Evolutionary conservation across 2,113 vertebrate species (phyloP), one percentile per base, ranked within the genome.

Genomic region (Physeter macrocephalus): DNA sequence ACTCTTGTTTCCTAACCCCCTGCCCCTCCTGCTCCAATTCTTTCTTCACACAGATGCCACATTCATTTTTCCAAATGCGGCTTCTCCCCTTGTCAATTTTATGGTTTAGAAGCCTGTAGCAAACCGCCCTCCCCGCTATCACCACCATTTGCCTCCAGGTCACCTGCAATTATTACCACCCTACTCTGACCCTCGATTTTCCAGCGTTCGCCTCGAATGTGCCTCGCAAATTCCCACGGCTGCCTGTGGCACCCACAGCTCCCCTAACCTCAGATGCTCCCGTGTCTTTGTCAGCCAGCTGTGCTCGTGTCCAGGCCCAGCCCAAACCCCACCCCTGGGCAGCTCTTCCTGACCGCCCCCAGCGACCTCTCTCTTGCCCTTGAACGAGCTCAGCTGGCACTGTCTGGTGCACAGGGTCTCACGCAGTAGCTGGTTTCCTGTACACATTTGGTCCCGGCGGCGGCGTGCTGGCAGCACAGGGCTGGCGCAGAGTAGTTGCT

Each of bases 361-460:
- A 14, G 62, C 1, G 69, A 36, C 64, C 12, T 46, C 49, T 72
- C 52, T 34, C 20, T 15, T 2, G 6, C 54, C 25, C 29, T 66
- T 12, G 8, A 67, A 8, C 0, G 2, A 31, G 57, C 21, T 69
- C 64, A 29, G 88, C 13, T 5, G 25, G 49, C 39, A 4, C 10
- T 0, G 52, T 46, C 36, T 1, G 39, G 49, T 7, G 67, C 13
- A 20, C 52, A 18, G 1, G 14, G 18, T 8, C 78, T 36, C 12
- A 0, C 0, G 20, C 41, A 29, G 67, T 1, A 0, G 9, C 29
- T 9, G 15, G 52, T 3, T 54, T 18, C 18, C 5, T 7, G 25
- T 0, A 0, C 0, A 6, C 0, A 3, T 18, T 10, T 14, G 67
- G 62, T 31, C 57, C 66, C 5, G 6, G 83, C 1, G 0, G 54